Evolutionary conservation across 2,113 vertebrate species (phyloP).

Genomic region (Excalfactoria chinensis): DNA sequence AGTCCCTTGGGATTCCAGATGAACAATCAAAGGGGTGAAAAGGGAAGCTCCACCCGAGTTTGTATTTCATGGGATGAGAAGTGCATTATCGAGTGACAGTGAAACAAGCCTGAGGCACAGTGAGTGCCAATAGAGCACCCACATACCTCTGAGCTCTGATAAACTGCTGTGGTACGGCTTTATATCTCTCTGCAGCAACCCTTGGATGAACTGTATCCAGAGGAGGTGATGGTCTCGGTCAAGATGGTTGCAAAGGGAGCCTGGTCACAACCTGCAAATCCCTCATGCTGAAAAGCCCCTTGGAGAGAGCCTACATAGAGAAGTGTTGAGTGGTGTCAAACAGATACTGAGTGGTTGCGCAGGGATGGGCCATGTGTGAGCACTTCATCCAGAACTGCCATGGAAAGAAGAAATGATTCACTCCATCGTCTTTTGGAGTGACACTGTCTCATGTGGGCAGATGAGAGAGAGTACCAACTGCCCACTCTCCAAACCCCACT

Average conservation of each 20-base stretch:
- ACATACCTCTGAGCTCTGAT: neutral
- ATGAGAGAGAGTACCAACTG: slow-evolving; percentile 24
- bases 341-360: neutral
- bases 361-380: neutral
- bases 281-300: neutral
- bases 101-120: neutral
- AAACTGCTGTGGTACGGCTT: neutral
- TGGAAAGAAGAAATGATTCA: slow-evolving; percentile 12
- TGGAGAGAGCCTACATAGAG: neutral
- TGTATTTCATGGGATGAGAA: neutral
- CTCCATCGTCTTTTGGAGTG: neutral
- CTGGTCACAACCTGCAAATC: neutral
- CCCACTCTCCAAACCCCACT: neutral
- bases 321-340: neutral
- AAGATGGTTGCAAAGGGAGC: neutral
- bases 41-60: slow-evolving; percentile 60
- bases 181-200: neutral
- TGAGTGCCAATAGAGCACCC: neutral
- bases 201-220: neutral
- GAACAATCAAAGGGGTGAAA: slow-evolving; percentile 66
- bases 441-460: neutral
- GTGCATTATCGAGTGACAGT: neutral
- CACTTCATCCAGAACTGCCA: neutral
- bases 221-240: neutral
- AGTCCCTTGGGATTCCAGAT: slow-evolving; percentile 46